Conservation (phyloP, 2,888 invertebrate genomes). For the Cistogaster globosa region DNA sequence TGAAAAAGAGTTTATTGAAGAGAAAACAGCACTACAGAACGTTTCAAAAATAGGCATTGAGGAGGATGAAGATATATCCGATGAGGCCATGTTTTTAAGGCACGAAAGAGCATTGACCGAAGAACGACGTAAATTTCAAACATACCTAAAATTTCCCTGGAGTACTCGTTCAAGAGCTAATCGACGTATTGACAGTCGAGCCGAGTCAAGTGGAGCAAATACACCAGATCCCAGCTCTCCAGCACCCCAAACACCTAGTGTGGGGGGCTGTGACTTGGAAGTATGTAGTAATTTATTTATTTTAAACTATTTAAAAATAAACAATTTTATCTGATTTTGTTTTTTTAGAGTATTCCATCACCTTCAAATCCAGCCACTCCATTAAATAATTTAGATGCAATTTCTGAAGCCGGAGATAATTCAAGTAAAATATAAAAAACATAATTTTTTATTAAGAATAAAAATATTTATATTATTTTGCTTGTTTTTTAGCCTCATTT, state of each 20-base stretch:
- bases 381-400: constrained; percentile 77
- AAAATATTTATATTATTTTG: not conserved
- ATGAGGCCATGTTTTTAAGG: constrained; percentile 87
- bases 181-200: constrained; percentile 87
- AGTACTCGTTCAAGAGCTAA: constrained; percentile 85
- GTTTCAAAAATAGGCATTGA: constrained; percentile 31
- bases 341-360: constrained; percentile 80
- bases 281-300: constrained; percentile 65
- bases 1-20: not conserved
- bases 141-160: constrained; percentile 82
- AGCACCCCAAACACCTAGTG: constrained; percentile 79
- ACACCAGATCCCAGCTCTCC: constrained; percentile 89
- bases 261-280: constrained; percentile 80
- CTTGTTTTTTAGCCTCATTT: constrained; percentile 64
- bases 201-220: constrained; percentile 88
- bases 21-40: constrained; percentile 34
- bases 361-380: constrained; percentile 79
- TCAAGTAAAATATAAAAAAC: constrained; percentile 66
- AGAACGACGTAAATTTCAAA: constrained; percentile 88
- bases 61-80: constrained; percentile 89
- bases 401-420: constrained; percentile 74
- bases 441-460: not conserved
- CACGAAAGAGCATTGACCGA: constrained; percentile 87
- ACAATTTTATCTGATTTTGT: not conserved
- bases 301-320: not conserved